A percentile compares a stretch with the other conserved stretches of the same genome.
These are phyloP conservation scores for Parazoanthus darwini DNA, from an alignment of 92 coral and sea anemone genomes.

Conservation along the genomic window DNA sequence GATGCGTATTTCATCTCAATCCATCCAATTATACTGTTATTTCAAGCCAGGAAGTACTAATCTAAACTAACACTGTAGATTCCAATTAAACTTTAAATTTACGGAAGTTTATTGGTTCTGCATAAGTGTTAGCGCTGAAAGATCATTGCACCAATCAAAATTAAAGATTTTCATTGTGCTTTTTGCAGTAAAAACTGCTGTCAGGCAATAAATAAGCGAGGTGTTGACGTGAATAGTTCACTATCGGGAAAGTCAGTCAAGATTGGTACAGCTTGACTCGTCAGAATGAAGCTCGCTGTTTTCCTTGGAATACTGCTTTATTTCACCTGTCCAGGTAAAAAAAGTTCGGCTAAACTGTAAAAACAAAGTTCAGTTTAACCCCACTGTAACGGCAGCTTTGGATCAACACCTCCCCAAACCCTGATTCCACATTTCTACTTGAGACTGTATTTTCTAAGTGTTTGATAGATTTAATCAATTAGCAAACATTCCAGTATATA, in stretches of 20 bases:
- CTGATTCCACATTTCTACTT: neutral
- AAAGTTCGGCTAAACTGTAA: neutral
- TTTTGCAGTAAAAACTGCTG: neutral
- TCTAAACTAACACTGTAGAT: neutral
- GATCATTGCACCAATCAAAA: neutral
- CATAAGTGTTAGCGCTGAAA: neutral
- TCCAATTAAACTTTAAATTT: neutral
- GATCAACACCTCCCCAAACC: neutral
- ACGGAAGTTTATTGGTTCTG: conserved; percentile 4
- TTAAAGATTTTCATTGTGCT: neutral
- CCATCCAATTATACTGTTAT: neutral
- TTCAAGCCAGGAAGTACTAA: neutral
- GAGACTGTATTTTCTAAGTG: neutral
- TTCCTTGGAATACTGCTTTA: neutral
- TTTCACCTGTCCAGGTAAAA: neutral
- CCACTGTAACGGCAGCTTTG: no score
- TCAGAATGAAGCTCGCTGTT: neutral
- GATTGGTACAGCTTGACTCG: neutral
- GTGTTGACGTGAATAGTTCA: neutral
- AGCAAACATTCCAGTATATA: neutral
- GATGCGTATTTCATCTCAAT: neutral
- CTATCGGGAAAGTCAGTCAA: conserved; percentile 7
- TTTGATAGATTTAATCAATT: no score
- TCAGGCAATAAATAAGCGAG: neutral
- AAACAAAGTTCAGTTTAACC: neutral